Evolutionary conservation across 2,113 vertebrate genomes (phyloP), one percentile per base, ranked within the genome.

Genomic region (Tetraodon nigroviridis): DNA sequence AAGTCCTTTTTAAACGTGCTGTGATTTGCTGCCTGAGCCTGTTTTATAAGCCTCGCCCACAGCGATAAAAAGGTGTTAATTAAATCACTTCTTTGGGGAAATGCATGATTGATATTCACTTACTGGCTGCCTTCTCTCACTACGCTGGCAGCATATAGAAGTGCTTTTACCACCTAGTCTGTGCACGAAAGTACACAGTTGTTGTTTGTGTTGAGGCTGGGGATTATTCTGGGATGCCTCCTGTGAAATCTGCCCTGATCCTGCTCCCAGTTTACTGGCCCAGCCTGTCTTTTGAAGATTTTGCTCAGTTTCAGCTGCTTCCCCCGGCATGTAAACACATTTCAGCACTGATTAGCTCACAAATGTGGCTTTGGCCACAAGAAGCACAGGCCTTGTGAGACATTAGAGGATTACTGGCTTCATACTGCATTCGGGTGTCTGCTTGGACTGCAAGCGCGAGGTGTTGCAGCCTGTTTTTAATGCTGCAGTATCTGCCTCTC

Each of bases 261-360:
- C 73, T 69, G 67, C 78, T 77, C 74, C 70, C 40, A 67, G 58
- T 50, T 45, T 55, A 68, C 53, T 77, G 71, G 81, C 84, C 78
- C 86, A 50, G 14, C 27, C 22, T 65, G 61, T 68, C 51, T 73
- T 87, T 85, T 75, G 66, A 82, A 84, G 86, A 87, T 76, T 72
- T 85, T 64, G 58, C 65, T 76, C 64, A 72, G 55, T 81, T 78
- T 77, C 62, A 64, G 54, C 67, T 68, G 51, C 46, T 63, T 75
- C 60, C 64, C 44, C 46, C 16, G 51, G 72, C 80, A 55, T 69
- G 81, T 81, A 79, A 81, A 83, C 79, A 83, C 78, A 71, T 78
- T 69, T 81, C 65, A 61, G 17, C 60, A 57, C 51, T 64, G 78
- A 80, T 84, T 76, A 79, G 64, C 61, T 69, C 55, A 19, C 15